Evolutionary conservation across 1,140 invertebrate genomes (phyloP), one percentile per base, ranked within the genome.

Genomic region (Eupristina koningsbergeri): DNA sequence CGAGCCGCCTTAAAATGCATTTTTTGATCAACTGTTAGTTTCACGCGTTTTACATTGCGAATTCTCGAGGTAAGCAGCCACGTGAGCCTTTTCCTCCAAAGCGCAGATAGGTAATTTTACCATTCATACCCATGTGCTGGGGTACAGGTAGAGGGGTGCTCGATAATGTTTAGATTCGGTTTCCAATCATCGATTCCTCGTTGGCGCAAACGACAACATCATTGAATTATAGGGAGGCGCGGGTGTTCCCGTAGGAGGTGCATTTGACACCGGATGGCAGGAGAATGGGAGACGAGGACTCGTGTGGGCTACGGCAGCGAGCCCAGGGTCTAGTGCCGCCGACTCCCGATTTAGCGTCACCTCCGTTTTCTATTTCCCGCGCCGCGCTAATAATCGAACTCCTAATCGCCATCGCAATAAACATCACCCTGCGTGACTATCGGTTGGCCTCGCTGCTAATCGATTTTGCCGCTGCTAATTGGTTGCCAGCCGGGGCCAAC

Each of bases 221-320:
- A 80, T 58, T 29, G 80, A 80, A 71, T 81, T 81, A 39, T 58
- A 71, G 15, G 36, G 19, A 73, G 45, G 22, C 3, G 41, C 34
- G 47, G 0, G 79, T 3, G 45, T 74, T 82, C 69, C 69, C 45
- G 69, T 76, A 77, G 53, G 74, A 83, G 61, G 69, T 83, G 74
- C 45, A 69, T 77, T 77, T 61, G 61, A 41, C 45, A 50, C 3
- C 22, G 67, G 29, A 34, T 58, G 9, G 74, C 41, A 36, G 11
- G 53, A 58, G 67, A n/a, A n/a, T n/a, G n/a, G n/a, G n/a, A 81
- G 50, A 63, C 80, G 80, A 81, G 61, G 80, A 50, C 29, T 29
- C 63, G 19, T 29, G 9, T n/a, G 22, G 3, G 9, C 2, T 58
- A 58, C 22, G 22, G 39, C n/a, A 15, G 11, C 26, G n/a, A 13